Conservation (phyloP, 1,140 invertebrate species). For the Drosophila triauraria region DNA sequence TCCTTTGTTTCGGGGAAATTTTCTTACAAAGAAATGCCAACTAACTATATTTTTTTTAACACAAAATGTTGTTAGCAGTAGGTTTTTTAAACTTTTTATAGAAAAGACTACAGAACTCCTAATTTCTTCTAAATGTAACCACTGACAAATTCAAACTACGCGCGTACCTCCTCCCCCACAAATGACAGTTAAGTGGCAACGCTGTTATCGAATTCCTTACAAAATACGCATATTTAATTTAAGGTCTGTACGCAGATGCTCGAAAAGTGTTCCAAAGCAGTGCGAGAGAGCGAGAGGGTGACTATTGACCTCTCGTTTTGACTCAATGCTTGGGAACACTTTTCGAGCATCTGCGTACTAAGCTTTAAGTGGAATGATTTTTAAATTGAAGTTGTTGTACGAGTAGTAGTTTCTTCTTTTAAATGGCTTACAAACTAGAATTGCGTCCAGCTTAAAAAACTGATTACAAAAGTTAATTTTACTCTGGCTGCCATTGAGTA, state of each 20-base stretch:
- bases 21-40: not conserved
- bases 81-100: too few relatives aligned
- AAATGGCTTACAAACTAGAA: not conserved
- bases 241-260: too few relatives aligned
- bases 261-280: too few relatives aligned
- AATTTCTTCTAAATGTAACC: too few relatives aligned
- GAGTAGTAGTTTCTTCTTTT: not conserved
- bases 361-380: not conserved
- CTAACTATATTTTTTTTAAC: not conserved
- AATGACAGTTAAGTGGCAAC: constrained; percentile 25
- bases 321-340: too few relatives aligned
- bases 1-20: not conserved
- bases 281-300: too few relatives aligned
- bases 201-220: not conserved
- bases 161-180: not conserved
- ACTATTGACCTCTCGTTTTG: too few relatives aligned
- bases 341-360: too few relatives aligned
- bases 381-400: not conserved
- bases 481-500: not conserved
- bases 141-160: not conserved
- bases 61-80: too few relatives aligned
- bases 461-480: not conserved
- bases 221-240: not conserved
- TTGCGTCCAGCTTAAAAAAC: too few relatives aligned
- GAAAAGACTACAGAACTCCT: too few relatives aligned